These are phyloP conservation scores for Maniola jurtina DNA, from an alignment of 1,140 invertebrate genomes.

Conservation along the genomic window DNA sequence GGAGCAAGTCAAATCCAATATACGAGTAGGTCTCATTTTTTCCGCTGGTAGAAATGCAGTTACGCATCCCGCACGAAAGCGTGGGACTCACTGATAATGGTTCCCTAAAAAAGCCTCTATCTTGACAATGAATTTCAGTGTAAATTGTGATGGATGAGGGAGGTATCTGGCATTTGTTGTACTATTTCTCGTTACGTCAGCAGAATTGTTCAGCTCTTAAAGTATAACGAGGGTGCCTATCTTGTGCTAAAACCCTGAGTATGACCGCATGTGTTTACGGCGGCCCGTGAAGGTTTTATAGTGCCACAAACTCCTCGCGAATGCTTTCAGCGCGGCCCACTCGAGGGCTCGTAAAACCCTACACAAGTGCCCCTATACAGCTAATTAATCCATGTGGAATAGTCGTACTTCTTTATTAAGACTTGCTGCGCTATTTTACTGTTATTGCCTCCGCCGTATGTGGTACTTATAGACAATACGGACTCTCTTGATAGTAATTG, in stretches of 20 bases:
- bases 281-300: slow-evolving; percentile 51
- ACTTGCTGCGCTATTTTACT: slow-evolving; percentile 33
- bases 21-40: too few species aligned
- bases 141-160: too few species aligned
- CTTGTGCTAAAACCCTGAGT: slow-evolving; percentile 22
- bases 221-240: slow-evolving; percentile 19
- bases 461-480: slow-evolving; percentile 11
- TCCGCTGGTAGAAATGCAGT: too few species aligned
- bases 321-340: slow-evolving; percentile 39
- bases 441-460: slow-evolving; percentile 24
- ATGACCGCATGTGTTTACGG: slow-evolving; percentile 50
- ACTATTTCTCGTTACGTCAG: too few species aligned
- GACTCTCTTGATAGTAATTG: slow-evolving; percentile 5
- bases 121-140: too few species aligned
- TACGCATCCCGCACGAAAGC: too few species aligned
- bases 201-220: background rate
- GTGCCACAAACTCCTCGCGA: slow-evolving; percentile 44
- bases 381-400: slow-evolving; percentile 46
- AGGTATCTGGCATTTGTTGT: too few species aligned
- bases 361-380: slow-evolving; percentile 42
- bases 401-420: slow-evolving; percentile 37
- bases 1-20: too few species aligned
- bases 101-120: too few species aligned
- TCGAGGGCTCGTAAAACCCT: slow-evolving; percentile 50
- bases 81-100: too few species aligned